Evolutionary conservation across 1,140 invertebrate genomes (phyloP), one percentile per base, ranked within the genome.

Genomic region (Asobara japonica): DNA sequence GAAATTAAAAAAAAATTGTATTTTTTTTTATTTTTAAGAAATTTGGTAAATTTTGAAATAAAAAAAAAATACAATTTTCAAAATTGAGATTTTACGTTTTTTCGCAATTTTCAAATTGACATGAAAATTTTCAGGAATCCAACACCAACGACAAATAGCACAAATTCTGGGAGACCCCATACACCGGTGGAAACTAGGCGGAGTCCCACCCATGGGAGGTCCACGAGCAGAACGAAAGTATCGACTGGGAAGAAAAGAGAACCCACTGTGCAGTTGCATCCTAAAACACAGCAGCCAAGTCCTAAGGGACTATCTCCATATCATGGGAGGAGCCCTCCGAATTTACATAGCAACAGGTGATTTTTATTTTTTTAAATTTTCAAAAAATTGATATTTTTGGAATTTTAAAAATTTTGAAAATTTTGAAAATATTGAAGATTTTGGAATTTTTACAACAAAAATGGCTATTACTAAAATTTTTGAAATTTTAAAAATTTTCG

Each of bases 181-280:
- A 89, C 88, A 5, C 88, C 90, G 1, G 82, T 89, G 76, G 79
- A 88, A 80, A 31, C 76, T 38, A 77, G 81, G 69, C 83, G 29
- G 75, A 79, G 88, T 83, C 81, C 86, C 73, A 88, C 87, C 0
- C 88, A 90, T 77, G 89, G 91, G 74, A 87, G 91, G 22, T 89
- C 89, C n/a, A 89, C 89, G 6, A 90, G 89, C n/a, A 90, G 91
- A 74, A 92, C 91, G 4, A 89, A 90, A 77, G 91, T 92, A 65
- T 86, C 90, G 0, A 91, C 89, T 69, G 91, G 90, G 27, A 87
- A 83, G 30, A 87, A 86, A 65, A 87, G 84, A 29, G 90, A 91
- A 71, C 88, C 89, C 2, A 84, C 85, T 4, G 80, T 87, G 8
- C 87, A 89, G 51, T 69, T 85, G 77, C 75, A 84, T 87, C 30